phyloP scores from a whole-genome alignment of 1,140 invertebrate species.

The Gryon sp. region DNA sequence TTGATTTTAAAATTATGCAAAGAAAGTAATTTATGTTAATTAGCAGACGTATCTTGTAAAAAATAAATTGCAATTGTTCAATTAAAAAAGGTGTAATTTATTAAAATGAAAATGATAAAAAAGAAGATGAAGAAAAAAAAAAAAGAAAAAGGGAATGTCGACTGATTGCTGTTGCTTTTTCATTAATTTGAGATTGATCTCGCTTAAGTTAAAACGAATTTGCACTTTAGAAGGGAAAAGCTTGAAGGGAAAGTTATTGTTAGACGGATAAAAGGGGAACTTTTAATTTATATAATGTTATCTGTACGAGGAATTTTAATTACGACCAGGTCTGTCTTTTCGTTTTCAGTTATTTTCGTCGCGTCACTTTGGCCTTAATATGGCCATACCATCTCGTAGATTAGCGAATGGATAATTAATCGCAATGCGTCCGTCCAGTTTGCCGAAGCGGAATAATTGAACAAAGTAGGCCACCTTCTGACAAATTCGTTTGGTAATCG shows the following conservation, averaged over 20 bases:
- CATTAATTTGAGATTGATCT: slow-evolving; percentile 74
- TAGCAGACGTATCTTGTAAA: too few relatives aligned
- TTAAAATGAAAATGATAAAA: too few relatives aligned
- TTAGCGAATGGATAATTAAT: slow-evolving; percentile 32
- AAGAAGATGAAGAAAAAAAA: too few relatives aligned
- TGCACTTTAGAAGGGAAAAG: slow-evolving; percentile 35
- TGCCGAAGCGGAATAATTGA: background rate
- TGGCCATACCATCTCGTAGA: background rate
- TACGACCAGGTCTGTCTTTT: slow-evolving; percentile 41
- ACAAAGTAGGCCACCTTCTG: slow-evolving; percentile 12
- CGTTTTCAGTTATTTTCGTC: slow-evolving; percentile 49
- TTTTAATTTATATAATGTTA: slow-evolving; percentile 73
- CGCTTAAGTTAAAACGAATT: slow-evolving; percentile 45
- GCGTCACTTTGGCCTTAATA: background rate
- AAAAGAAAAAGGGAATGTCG: slow-evolving; percentile 31
- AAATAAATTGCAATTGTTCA: too few relatives aligned
- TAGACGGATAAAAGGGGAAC: slow-evolving; percentile 34
- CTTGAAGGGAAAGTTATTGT: slow-evolving; percentile 35
- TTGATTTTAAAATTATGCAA: too few relatives aligned
- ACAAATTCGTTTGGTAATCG: slow-evolving; percentile 7
- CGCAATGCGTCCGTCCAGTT: background rate
- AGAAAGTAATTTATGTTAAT: too few relatives aligned
- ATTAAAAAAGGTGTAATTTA: too few relatives aligned
- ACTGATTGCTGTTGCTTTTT: slow-evolving; percentile 75
- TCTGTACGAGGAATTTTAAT: slow-evolving; percentile 71